Evolutionary conservation across 2,797 vertebrate species (phyloP).

Genomic region (Limnodromus scolopaceus): DNA sequence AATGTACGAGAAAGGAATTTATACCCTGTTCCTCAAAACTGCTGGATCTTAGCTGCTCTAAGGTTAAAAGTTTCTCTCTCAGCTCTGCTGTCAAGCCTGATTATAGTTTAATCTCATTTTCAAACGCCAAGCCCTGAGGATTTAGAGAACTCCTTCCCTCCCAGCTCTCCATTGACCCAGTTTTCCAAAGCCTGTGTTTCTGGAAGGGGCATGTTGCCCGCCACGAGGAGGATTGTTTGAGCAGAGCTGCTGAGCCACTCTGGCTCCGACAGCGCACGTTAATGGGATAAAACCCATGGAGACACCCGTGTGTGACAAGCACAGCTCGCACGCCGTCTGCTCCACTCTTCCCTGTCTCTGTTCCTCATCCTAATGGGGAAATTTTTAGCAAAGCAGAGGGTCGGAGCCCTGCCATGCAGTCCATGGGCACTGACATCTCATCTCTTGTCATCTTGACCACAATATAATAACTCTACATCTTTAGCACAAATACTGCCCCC

Average conservation of each 20-base stretch:
- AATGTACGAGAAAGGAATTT: not conserved
- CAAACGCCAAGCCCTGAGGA: slow-evolving; percentile 27
- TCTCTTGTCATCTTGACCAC: not conserved
- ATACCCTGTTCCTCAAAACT: not conserved
- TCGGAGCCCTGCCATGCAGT: not conserved
- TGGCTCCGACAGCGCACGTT: rapidly evolving
- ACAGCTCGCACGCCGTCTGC: not conserved
- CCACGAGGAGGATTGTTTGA: not conserved
- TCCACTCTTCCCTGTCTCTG: not conserved
- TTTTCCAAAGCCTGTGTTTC: not conserved
- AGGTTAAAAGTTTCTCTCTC: not conserved
- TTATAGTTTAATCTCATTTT: slow-evolving; percentile 52
- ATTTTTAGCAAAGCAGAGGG: not conserved
- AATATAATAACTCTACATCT: not conserved
- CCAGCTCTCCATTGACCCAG: slow-evolving; percentile 43
- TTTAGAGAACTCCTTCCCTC: not conserved
- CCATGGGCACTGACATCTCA: rapidly evolving
- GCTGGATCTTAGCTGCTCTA: not conserved
- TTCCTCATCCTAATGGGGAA: rapidly evolving
- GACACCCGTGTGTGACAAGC: not conserved
- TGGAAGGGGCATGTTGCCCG: not conserved
- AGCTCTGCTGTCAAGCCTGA: slow-evolving; percentile 12
- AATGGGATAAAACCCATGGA: not conserved
- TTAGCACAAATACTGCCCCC: not conserved
- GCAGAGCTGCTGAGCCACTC: not conserved